phyloP scores from a whole-genome alignment of 2,113 vertebrate genomes.

The Anhinga anhinga region DNA sequence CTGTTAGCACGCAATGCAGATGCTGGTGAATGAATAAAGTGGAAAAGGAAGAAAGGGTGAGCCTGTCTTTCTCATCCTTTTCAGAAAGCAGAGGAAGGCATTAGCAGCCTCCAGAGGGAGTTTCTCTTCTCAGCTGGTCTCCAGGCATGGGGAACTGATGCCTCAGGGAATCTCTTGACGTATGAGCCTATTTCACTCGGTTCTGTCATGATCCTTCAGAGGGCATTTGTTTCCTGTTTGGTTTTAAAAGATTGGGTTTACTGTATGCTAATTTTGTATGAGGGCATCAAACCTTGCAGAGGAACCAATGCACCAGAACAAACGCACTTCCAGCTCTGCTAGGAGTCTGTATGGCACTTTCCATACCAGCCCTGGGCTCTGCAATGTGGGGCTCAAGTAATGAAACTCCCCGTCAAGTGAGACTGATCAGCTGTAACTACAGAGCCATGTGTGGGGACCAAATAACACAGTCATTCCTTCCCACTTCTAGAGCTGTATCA shows the following conservation, averaged over 20 bases:
- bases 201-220: neutral
- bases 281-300: neutral
- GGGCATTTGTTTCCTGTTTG: neutral
- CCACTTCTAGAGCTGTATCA: neutral
- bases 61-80: neutral
- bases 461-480: neutral
- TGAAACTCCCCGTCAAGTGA: neutral
- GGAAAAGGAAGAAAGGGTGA: neutral
- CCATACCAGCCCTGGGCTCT: neutral
- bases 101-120: conserved; percentile 59
- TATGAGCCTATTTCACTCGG: neutral
- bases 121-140: conserved; percentile 20
- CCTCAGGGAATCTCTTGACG: conserved; percentile 6
- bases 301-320: neutral
- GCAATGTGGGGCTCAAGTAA: neutral
- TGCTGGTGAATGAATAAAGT: conserved; percentile 21
- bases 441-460: neutral
- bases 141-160: neutral
- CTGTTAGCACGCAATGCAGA: conserved; percentile 18
- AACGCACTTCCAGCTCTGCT: neutral
- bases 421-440: neutral
- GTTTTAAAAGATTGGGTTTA: neutral
- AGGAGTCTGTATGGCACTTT: neutral
- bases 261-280: neutral
- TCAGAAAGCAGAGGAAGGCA: neutral